Base-by-base conservation (phyloP, 2,888 invertebrate species). In the Eupithecia tripunctaria region DNA sequence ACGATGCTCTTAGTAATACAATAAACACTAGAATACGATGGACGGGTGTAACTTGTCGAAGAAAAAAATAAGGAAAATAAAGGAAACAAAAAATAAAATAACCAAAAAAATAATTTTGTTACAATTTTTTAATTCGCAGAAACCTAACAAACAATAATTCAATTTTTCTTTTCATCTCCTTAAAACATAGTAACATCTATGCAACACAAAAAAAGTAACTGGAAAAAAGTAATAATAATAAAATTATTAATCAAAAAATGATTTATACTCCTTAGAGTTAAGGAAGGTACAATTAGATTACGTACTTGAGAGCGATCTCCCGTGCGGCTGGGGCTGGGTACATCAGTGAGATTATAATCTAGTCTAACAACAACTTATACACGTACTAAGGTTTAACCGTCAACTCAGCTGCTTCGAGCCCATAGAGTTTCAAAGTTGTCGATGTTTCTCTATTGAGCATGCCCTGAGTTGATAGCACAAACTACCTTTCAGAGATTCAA, bases 131-230 rank as follows among this genome's bases (percentile, higher is more conserved):
- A 94, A 94, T 94, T 94, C 89, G 93, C 93, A 91, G 94, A 94
- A 94, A 95, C 91, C 94, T 94, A 95, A 95, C 94, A 94, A 95
- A 95, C 94, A 94, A 95, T 94, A 93, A 86, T 93, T 89, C 89
- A 84, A 82, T 82, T 89, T 73, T 88, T 88, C 88, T 89, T 92
- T 91, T 91, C 87, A 90, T 91, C 89, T 90, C 86, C 94, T 93
- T 94, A 95, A 93, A 94, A 94, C 94, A 94, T 94, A 94, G 94
- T 94, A 95, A 95, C 95, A 95, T 95, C 93, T 95, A 95, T 93
- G 94, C 92, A 95, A 95, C 94, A 95, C 94, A 95, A 94, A 94
- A 36, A 86, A 91, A 91, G 86, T 92, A 94, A 93, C 93, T 91
- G 91, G 92, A 91, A 88, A 90, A 91, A 89, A 86, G 88, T 87